These are phyloP conservation scores for Pseudonaja textilis DNA, from an alignment of 2,113 vertebrate species.

Conservation along the genomic window DNA sequence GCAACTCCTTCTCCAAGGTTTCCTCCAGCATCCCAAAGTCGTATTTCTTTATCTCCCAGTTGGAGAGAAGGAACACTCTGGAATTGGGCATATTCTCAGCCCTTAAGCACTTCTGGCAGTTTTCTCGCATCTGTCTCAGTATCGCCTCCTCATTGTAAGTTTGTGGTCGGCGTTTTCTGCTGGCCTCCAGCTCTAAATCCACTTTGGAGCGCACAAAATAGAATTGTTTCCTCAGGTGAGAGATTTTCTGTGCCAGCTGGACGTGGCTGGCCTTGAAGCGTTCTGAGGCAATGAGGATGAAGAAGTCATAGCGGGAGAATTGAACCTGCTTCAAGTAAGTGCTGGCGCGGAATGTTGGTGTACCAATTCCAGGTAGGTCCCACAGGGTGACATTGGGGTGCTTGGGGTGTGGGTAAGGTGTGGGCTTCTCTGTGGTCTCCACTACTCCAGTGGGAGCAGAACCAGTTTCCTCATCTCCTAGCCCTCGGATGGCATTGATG, in stretches of 20 bases:
- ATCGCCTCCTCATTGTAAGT: constrained; percentile 30
- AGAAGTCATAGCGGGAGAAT: constrained; percentile 71
- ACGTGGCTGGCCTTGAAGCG: constrained; percentile 65
- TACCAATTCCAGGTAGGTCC: constrained; percentile 74
- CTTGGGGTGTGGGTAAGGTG: constrained; percentile 62
- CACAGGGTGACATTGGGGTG: constrained; percentile 66
- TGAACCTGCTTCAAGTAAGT: constrained; percentile 66
- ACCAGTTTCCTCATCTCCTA: constrained; percentile 62
- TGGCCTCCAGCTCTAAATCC: constrained; percentile 60
- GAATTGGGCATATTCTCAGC: constrained; percentile 33
- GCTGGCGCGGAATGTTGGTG: constrained; percentile 60
- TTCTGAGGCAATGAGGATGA: constrained; percentile 68
- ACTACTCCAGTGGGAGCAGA: constrained; percentile 68
- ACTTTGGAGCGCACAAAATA: constrained; percentile 76
- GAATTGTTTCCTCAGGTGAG: constrained; percentile 65
- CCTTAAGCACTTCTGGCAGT: constrained; percentile 41
- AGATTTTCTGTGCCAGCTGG: constrained; percentile 63
- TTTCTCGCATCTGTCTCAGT: constrained; percentile 47
- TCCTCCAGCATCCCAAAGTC: constrained; percentile 55
- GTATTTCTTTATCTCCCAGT: constrained; percentile 27
- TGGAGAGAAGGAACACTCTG: constrained; percentile 61
- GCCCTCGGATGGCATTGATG: constrained; percentile 70
- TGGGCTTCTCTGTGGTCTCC: constrained; percentile 66
- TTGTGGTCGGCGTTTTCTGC: constrained; percentile 32
- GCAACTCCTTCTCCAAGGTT: constrained; percentile 61